Evolutionary conservation across 2,888 invertebrate genomes (phyloP), one percentile per base, ranked within the genome.

Genomic region (Drosophila glabriapex): DNA sequence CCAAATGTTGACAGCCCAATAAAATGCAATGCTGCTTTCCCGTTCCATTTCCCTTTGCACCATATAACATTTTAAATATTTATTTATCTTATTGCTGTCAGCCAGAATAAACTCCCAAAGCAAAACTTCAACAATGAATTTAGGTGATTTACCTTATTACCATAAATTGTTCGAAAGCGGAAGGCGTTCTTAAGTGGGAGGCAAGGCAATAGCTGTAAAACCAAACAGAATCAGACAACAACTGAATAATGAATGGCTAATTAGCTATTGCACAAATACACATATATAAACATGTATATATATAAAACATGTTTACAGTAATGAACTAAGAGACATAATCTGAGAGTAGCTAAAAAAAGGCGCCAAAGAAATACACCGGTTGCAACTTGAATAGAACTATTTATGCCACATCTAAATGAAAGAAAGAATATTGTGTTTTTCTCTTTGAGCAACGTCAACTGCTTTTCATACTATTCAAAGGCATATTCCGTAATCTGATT

Each of bases 1-100:
- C 60, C 58, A 59, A 54, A 64, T 69, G 59, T 31, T 59, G 70
- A 64, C 56, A 69, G 52, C 14, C 12, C 69, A 52, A 53, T 70
- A 46, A 69, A 69, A 69, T 69, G 41, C 33, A 41, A 50, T 16
- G 10, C 25, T 25, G 2, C 25, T 9, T 46, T 4, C 25, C 46
- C 25, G 9, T 25, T 16, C 46, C 2, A 16, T 4, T 2, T 25
- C 46, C 16, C 7, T 16, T 2, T 25, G 5, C 46, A 4, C 16
- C 46, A 16, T 25, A 46, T 16, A 25, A 25, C 46, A 46, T 46
- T 46, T 46, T 46, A 46, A 46, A 46, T 46, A 46, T 46, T 46
- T 46, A 46, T 46, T 25, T 46, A 46, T 9, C 46, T 16, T 25
- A 46, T 16, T 46, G 25, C 46, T 46, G 9, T 9, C 16, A 1